Evolutionary conservation across 2,888 invertebrate genomes (phyloP).

Genomic region (Eretmocerus hayati): DNA sequence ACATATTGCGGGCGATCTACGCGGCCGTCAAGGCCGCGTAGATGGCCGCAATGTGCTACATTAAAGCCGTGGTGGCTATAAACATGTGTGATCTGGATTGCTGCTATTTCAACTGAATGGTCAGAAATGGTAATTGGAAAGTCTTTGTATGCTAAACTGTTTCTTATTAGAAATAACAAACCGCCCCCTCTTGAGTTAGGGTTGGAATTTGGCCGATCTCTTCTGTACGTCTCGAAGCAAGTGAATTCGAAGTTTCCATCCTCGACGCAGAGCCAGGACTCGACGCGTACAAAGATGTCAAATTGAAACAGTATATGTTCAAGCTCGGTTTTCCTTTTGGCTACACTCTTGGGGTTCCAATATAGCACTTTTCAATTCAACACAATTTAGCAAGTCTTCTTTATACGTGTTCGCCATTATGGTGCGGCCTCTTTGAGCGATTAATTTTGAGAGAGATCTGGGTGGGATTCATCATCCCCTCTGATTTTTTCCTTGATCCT

Average conservation of each 20-base stretch:
- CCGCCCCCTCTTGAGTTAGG: constrained; percentile 10
- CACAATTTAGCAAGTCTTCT: no score
- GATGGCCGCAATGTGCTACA: no score
- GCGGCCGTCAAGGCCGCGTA: no score
- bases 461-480: neutral
- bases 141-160: neutral
- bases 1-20: no score
- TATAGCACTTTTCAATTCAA: neutral
- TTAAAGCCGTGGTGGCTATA: no score
- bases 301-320: neutral
- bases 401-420: neutral
- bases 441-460: neutral
- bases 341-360: constrained; percentile 4
- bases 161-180: constrained; percentile 8
- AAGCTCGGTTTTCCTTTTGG: neutral
- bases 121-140: no score
- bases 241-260: neutral
- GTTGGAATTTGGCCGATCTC: neutral
- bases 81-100: neutral
- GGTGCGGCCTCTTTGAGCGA: neutral
- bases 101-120: neutral
- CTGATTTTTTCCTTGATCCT: neutral
- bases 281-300: constrained; percentile 6
- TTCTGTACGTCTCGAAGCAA: constrained; percentile 1
- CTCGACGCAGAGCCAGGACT: constrained; percentile 1